Percentiles rank a stretch among this genome's conserved stretches.
These are phyloP conservation scores for Bettongia penicillata DNA, from an alignment of 2,113 vertebrate genomes.

Conservation along the genomic window DNA sequence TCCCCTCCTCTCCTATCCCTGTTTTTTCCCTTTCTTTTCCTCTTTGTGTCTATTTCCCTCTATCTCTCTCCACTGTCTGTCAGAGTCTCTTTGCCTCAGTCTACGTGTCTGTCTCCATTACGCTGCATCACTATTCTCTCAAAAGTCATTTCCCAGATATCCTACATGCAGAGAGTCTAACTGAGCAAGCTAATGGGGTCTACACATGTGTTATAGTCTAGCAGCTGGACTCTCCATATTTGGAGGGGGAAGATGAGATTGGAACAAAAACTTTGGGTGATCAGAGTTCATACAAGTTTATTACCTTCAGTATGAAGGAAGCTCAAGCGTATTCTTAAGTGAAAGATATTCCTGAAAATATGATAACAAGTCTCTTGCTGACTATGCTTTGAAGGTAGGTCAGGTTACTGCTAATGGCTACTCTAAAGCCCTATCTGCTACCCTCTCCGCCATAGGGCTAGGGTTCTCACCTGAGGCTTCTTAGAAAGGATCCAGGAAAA, in stretches of 20 bases:
- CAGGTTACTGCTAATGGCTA: not conserved
- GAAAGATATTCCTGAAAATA: not conserved
- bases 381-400: not conserved
- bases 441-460: not conserved
- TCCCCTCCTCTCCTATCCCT: not conserved
- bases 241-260: not conserved
- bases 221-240: not conserved
- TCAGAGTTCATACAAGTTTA: slow-evolving; percentile 43
- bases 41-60: not conserved
- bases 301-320: slow-evolving; percentile 12
- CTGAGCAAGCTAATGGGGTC: not conserved
- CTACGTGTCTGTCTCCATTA: not conserved
- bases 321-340: not conserved
- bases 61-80: not conserved
- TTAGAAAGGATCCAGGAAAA: not conserved
- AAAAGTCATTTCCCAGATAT: not conserved
- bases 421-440: slow-evolving; percentile 6
- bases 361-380: not conserved
- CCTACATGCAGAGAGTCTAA: not conserved
- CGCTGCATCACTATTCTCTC: not conserved
- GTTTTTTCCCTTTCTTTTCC: not conserved
- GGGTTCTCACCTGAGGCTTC: not conserved
- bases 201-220: not conserved
- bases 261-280: not conserved
- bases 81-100: not conserved